Conservation (phyloP, 1,140 invertebrate species). For the Alviniconcha marisindica region DNA sequence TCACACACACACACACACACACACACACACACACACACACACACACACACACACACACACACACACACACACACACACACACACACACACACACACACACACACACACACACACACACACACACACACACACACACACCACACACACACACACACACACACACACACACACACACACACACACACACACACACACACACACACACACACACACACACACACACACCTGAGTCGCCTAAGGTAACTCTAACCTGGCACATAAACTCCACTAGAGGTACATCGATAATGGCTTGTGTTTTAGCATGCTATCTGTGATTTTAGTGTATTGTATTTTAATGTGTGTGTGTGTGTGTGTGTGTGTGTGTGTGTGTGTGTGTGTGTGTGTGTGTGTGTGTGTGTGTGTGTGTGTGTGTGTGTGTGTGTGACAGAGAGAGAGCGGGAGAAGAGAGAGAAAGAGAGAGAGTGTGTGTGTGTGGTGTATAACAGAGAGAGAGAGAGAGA, state of each 20-base stretch:
- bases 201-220: background rate
- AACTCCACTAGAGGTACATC: too few relatives aligned
- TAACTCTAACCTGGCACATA: background rate
- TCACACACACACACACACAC: slow-evolving; percentile 15
- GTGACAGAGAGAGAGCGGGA: too few relatives aligned
- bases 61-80: slow-evolving; percentile 20
- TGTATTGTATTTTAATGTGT: background rate
- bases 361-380: slow-evolving; percentile 30
- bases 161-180: background rate
- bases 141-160: background rate
- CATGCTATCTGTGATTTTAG: background rate
- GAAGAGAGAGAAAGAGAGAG: too few relatives aligned
- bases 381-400: slow-evolving; percentile 29
- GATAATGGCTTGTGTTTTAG: background rate
- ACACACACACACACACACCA: slow-evolving; percentile 16
- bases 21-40: slow-evolving; percentile 12
- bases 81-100: slow-evolving; percentile 16
- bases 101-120: slow-evolving; percentile 25
- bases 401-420: slow-evolving; percentile 22
- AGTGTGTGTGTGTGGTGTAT: too few relatives aligned
- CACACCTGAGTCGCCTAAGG: background rate
- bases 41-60: slow-evolving; percentile 9
- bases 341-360: slow-evolving; percentile 29
- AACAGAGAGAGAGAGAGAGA: too few relatives aligned
- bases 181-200: slow-evolving; percentile 23